Evolutionary conservation across 2,888 invertebrate species (phyloP), one percentile per base, ranked within the genome.

Genomic region (Spisula solida): DNA sequence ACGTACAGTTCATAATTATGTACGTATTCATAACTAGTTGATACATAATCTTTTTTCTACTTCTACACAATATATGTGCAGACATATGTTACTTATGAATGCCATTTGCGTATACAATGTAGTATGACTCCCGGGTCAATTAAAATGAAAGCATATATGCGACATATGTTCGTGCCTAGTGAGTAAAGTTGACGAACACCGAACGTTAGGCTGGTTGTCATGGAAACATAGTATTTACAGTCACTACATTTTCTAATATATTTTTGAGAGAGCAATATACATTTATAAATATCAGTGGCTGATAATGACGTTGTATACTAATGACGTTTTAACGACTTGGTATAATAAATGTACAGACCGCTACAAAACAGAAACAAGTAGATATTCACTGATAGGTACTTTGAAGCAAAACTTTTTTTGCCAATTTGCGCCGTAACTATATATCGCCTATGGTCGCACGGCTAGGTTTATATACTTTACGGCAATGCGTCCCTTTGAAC

Each of bases 251-350:
- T 60, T n/a, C 20, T 60, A 60, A 60, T 60, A 60, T 60, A 20
- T 60, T 60, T 8, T 25, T 10, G n/a, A 14, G 31, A 34, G 75
- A 75, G 31, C 31, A 41, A 75, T 31, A 75, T 75, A 75, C 75
- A 31, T 75, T 75, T 75, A 75, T 41, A 41, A 41, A 41, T 70
- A 70, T 75, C 18, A 75, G 14, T 18, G 16, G 34, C 31, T 75
- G 75, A 16, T 75, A 75, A 75, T 75, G 25, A 18, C 75, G n/a
- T 12, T 12, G 4, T 31, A 14, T 75, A 75, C 75, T 75, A 75
- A 75, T 75, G 75, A 34, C 75, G 75, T 75, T 75, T 75, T 75
- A 75, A 75, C 75, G 75, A 75, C 75, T 16, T 25, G 18, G 14
- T 75, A 18, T 75, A 75, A 75, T 75, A 75, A 75, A 75, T 34